Evolutionary conservation across 2,113 vertebrate genomes (phyloP).

Genomic region (Maylandia zebra): DNA sequence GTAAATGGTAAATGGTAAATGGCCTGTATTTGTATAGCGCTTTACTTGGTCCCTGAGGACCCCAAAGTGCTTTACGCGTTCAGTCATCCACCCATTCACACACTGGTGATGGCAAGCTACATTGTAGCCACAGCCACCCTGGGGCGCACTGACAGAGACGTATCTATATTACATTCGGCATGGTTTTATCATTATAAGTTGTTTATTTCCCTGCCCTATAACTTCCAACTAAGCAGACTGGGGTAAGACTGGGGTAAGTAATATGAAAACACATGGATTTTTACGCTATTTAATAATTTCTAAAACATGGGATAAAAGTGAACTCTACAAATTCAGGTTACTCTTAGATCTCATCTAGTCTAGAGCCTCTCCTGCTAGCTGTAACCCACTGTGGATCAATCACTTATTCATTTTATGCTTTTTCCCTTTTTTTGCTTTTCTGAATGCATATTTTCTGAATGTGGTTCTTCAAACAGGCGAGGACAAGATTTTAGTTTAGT

Average conservation of each 20-base stretch:
- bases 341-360: background rate
- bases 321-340: background rate
- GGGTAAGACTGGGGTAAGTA: background rate
- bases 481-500: background rate
- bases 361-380: background rate
- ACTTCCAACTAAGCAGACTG: background rate
- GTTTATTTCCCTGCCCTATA: background rate
- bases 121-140: background rate
- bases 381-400: background rate
- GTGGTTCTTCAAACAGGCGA: background rate
- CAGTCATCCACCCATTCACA: background rate
- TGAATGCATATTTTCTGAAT: background rate
- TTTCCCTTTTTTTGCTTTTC: background rate
- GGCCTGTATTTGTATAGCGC: background rate
- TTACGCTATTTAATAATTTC: background rate
- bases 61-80: background rate
- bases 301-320: background rate
- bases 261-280: background rate
- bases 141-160: accelerated
- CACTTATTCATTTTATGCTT: background rate
- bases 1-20: background rate
- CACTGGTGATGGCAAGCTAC: background rate
- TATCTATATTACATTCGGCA: background rate
- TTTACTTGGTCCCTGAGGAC: background rate
- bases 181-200: background rate